Evolutionary conservation across 1,140 invertebrate species (phyloP), one percentile per base, ranked within the genome.

Genomic region (Sarcophaga bullata): DNA sequence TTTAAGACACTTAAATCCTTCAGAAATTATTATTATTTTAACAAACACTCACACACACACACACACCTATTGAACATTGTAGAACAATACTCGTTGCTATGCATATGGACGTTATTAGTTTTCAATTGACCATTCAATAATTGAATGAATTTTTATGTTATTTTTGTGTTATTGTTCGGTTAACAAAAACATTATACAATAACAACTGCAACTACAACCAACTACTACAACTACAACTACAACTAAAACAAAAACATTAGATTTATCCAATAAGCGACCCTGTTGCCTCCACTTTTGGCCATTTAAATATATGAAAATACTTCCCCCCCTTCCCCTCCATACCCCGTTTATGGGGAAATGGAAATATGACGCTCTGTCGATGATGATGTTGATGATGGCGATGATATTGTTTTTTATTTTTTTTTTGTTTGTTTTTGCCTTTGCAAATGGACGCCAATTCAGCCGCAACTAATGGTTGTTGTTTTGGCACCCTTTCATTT

Each of bases 401-500:
- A 8, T 25, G 54, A n/a, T 62, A 46, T 62, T 80, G 80, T 19
- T 25, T n/a, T 11, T 78, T 48, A 50, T 50, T 19, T 78, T 25
- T 78, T 78, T 17, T 50, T 49, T 78, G 19, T 17, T 8, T 9
- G 8, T 46, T 19, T 76, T 76, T 76, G n/a, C 11, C 49, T 19
- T 9, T 72, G 19, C 83, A 84, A 84, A 85, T 84, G 86, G 49
- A 47, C 83, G 85, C 86, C 87, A 87, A 87, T 87, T 88, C 87
- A 88, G 85, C 87, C 87, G 87, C 85, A 88, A 88, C 87, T 86
- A 88, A 88, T 88, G 87, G 52, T 17, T 17, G 80, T 52, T 78
- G 49, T 78, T 78, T 78, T 68, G 75, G 75, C 75, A 78, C 75
- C 75, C 75, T 78, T 78, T 78, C 17, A 10, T 78, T 49, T 50